Percentiles rank a stretch among this genome's conserved stretches.
phyloP scores from a whole-genome alignment of 2,113 vertebrate genomes.

The Herpetotheres cachinnans region DNA sequence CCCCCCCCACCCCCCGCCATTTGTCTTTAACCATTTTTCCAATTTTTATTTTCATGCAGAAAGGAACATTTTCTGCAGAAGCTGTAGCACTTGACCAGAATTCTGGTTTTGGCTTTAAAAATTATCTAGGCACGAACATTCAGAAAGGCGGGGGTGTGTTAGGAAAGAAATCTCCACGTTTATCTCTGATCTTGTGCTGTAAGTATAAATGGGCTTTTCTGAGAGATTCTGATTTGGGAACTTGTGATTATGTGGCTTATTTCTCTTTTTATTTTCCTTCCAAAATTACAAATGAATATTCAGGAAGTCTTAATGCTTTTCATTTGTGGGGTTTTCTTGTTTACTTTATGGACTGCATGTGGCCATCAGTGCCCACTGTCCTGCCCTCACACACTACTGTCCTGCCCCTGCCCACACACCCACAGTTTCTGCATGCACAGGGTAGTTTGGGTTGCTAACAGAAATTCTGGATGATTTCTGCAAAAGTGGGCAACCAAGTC shows the following conservation, averaged over 20 bases:
- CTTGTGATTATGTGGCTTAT: not conserved
- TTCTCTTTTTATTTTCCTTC: not conserved
- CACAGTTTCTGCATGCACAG: not conserved
- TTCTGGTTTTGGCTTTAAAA: not conserved
- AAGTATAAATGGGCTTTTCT: not conserved
- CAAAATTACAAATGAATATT: not conserved
- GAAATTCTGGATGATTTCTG: not conserved
- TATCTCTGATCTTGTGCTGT: not conserved
- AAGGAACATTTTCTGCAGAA: not conserved
- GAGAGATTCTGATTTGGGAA: not conserved
- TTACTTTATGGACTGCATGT: not conserved
- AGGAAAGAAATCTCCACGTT: not conserved
- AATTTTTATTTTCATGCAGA: not conserved
- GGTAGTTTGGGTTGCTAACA: not conserved
- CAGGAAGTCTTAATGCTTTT: not conserved
- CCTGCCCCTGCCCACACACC: not conserved
- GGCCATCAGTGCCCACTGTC: not conserved
- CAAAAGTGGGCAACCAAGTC: not conserved
- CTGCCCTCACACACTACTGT: not conserved
- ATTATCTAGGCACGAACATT: not conserved
- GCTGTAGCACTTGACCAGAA: not conserved
- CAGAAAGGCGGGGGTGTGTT: not conserved
- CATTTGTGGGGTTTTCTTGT: not conserved
- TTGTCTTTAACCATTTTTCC: not conserved
- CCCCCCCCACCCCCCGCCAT: no score